A percentile compares a stretch with the other conserved stretches of the same genome.
Conservation (phyloP, 2,888 invertebrate genomes). For the Brachypalpus laphriformis region DNA sequence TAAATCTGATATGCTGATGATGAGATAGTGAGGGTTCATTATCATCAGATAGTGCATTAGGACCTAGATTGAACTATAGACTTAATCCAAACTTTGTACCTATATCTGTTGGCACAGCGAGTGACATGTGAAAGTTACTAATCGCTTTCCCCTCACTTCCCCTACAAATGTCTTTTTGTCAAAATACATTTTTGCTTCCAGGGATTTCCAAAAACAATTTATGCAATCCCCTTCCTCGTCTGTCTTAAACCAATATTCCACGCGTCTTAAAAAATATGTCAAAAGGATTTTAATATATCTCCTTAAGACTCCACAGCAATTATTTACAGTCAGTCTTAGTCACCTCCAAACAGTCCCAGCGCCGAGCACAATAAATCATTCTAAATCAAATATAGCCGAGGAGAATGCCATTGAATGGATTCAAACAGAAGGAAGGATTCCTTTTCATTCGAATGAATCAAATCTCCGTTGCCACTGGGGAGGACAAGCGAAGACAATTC, state of each 20-base stretch:
- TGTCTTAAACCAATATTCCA: constrained; percentile 34
- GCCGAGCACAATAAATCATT: constrained; percentile 58
- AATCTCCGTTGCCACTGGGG: constrained; percentile 58
- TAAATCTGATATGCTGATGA: too few relatives aligned
- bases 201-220: background rate
- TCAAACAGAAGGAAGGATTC: constrained; percentile 27
- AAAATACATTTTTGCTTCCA: background rate
- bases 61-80: too few relatives aligned
- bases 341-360: constrained; percentile 15
- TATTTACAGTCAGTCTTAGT: constrained; percentile 49
- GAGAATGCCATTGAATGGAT: constrained; percentile 44
- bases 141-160: background rate
- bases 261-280: constrained; percentile 17
- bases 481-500: constrained; percentile 68
- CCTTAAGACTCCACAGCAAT: constrained; percentile 29
- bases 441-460: constrained; percentile 36
- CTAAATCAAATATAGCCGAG: constrained; percentile 59
- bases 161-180: background rate
- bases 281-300: background rate
- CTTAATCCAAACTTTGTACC: too few relatives aligned
- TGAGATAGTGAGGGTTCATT: too few relatives aligned
- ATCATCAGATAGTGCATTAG: too few relatives aligned
- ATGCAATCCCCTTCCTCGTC: background rate
- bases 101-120: too few relatives aligned
- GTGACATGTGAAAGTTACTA: too few relatives aligned